phyloP scores from a whole-genome alignment of 2,888 invertebrate genomes.

The Lutraria lutraria region DNA sequence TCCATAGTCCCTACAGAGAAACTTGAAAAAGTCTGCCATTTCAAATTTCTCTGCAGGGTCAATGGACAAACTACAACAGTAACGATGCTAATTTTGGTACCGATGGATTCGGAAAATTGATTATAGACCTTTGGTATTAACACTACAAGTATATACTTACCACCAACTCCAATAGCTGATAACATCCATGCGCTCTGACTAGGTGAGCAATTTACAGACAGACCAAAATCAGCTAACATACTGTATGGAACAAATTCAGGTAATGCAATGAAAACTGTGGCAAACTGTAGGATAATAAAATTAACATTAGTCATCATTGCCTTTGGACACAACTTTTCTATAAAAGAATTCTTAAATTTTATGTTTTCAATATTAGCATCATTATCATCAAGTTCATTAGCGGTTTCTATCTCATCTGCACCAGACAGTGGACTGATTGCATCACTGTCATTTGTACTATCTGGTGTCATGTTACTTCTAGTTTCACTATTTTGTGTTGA shows the following conservation, averaged over 20 bases:
- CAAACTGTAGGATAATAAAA: constrained; percentile 39
- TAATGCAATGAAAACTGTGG: constrained; percentile 41
- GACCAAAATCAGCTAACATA: constrained; percentile 49
- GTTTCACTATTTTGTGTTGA: background rate
- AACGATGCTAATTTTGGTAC: too few relatives aligned
- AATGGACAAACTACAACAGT: too few relatives aligned
- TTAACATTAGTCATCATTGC: constrained; percentile 45
- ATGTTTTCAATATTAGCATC: background rate
- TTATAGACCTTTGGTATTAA: too few relatives aligned
- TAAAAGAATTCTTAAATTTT: constrained; percentile 18
- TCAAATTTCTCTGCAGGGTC: too few relatives aligned
- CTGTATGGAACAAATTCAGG: constrained; percentile 53
- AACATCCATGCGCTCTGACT: constrained; percentile 44
- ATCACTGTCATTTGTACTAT: background rate
- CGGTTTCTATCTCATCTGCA: background rate
- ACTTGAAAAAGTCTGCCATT: too few relatives aligned
- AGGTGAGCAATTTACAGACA: constrained; percentile 29
- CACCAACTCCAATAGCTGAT: constrained; percentile 52
- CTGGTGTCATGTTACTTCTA: background rate
- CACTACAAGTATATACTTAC: constrained; percentile 7
- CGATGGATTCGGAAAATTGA: too few relatives aligned
- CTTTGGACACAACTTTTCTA: constrained; percentile 51
- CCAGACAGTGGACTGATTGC: background rate
- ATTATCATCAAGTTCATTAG: background rate
- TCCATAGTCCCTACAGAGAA: too few relatives aligned